These are phyloP conservation scores for Apis mellifera DNA, from an alignment of 1,140 invertebrate species.

Conservation along the genomic window Amel_HAv3.1 CM009937.2:11573001-11573500, in stretches of 20 bases:
- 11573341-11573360: neutral
- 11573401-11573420: neutral
- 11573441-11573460: neutral
- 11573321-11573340: neutral
- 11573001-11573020: slow-evolving; percentile 75
- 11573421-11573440: neutral
- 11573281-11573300: neutral
- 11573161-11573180: slow-evolving; percentile 25
- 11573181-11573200: neutral
- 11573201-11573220: neutral
- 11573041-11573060: slow-evolving; percentile 70
- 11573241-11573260: slow-evolving; percentile 42
- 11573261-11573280: slow-evolving; percentile 23
- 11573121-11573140: neutral
- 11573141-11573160: slow-evolving; percentile 11
- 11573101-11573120: neutral
- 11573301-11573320: neutral
- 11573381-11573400: neutral
- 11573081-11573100: slow-evolving; percentile 4
- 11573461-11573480: neutral
- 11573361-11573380: no score
- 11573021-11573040: slow-evolving; percentile 53
- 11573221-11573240: slow-evolving; percentile 45
- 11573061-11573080: slow-evolving; percentile 71
- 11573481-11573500: neutral